phyloP scores from a whole-genome alignment of 2,888 invertebrate genomes.

The Incurvaria masculella region DNA sequence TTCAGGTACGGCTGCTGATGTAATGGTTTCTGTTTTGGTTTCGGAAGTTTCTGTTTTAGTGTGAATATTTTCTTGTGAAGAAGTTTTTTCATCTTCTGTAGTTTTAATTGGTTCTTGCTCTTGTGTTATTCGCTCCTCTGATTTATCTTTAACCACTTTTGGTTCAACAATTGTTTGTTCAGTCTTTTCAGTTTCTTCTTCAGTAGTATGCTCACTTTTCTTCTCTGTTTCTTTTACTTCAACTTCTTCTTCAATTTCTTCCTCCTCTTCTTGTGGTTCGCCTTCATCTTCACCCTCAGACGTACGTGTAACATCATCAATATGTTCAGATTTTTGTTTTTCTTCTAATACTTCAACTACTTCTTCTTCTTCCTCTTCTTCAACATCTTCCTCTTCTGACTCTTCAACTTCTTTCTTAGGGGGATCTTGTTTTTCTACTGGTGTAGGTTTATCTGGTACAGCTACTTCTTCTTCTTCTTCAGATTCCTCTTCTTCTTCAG shows the following conservation, averaged over 20 bases:
- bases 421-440: background rate
- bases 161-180: slow-evolving; percentile 12
- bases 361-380: slow-evolving; percentile 18
- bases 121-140: slow-evolving; percentile 9
- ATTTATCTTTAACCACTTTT: slow-evolving; percentile 11
- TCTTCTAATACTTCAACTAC: slow-evolving; percentile 8
- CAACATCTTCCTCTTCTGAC: slow-evolving; percentile 15
- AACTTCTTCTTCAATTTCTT: slow-evolving; percentile 16
- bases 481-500: slow-evolving; percentile 17
- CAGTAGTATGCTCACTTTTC: slow-evolving; percentile 9
- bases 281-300: slow-evolving; percentile 19
- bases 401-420: slow-evolving; percentile 1
- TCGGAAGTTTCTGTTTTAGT: slow-evolving; percentile 1
- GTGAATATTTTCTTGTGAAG: slow-evolving; percentile 11
- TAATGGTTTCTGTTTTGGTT: slow-evolving; percentile 9
- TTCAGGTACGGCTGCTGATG: slow-evolving; percentile 19
- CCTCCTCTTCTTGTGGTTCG: slow-evolving; percentile 19
- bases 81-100: slow-evolving; percentile 12
- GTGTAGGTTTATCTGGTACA: slow-evolving; percentile 12
- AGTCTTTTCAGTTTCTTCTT: background rate
- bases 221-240: slow-evolving; percentile 17
- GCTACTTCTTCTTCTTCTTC: slow-evolving; percentile 16
- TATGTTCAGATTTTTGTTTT: slow-evolving; percentile 11
- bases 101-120: slow-evolving; percentile 10
- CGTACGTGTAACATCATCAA: too few relatives aligned